phyloP scores from a whole-genome alignment of 2,797 vertebrate species.

The Parauchenoglanis ngamensis region DNA sequence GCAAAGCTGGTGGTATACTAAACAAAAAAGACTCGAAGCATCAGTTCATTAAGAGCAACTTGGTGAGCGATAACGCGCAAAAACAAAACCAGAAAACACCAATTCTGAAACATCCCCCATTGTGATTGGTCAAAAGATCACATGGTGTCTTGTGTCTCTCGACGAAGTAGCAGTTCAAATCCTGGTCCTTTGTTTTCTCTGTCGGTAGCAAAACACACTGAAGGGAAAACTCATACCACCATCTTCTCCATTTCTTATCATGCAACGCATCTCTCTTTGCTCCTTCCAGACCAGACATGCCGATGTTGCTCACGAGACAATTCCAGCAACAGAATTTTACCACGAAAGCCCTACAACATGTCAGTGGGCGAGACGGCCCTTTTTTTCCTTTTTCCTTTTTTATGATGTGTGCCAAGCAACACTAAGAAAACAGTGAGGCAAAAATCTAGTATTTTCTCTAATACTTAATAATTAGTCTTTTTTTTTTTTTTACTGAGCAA shows the following conservation, averaged over 20 bases:
- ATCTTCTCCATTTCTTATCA: neutral
- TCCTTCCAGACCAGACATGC: neutral
- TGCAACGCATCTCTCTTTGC: neutral
- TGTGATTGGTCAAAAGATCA: neutral
- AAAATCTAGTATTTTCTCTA: neutral
- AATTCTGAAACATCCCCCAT: too few species aligned
- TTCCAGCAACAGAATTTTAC: neutral
- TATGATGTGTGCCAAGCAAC: neutral
- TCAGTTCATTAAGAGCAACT: neutral
- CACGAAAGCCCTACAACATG: neutral
- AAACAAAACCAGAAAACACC: neutral
- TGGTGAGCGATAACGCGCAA: neutral
- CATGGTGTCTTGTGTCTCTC: neutral
- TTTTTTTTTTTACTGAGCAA: neutral
- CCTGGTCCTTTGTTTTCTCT: neutral
- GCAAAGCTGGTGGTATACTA: conserved; percentile 8
- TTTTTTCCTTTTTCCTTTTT: neutral
- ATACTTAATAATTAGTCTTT: neutral
- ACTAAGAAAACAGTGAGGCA: neutral
- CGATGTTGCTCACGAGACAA: neutral
- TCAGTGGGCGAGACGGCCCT: neutral
- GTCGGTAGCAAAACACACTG: neutral
- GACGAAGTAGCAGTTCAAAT: neutral
- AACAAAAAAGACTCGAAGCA: neutral
- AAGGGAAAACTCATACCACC: neutral